Evolutionary conservation across 2,797 vertebrate genomes (phyloP), one percentile per base, ranked within the genome.

Genomic region (Oryzias sinensis): DNA sequence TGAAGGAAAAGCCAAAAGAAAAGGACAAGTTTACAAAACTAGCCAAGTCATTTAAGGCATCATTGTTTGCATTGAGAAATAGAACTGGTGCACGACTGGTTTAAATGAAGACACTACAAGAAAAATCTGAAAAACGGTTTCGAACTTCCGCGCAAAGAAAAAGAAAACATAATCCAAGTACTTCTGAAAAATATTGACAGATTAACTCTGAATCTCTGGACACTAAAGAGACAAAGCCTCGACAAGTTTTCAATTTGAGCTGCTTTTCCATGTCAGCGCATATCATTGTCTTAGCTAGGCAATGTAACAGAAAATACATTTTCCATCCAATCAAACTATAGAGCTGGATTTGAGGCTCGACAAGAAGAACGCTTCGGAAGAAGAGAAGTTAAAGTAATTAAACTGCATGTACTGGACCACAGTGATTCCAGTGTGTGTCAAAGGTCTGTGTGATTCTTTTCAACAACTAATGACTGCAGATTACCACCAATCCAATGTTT

Each of bases 381-480:
- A 70, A 53, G 11, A 53, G 40, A 53, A 45, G 17, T 53, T 24
- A 57, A 22, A 56, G 37, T 53, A 69, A 76, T 75, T 43, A 67
- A 64, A 46, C 47, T 65, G 52, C 49, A 72, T 43, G 51, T 55
- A 59, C 18, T 58, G 60, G 68, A 77, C 58, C 69, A n/a, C 33
- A 60, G 76, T 45, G 47, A 77, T 59, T 65, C 70, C 64, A 43
- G 59, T 45, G 62, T 68, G 59, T 76, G 53, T 80, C 70, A 74
- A 65, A 79, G 73, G 64, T 56, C 75, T 62, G 18, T 70, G 69
- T 50, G 68, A 70, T 65, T 79, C 56, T 49, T 80, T 54, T 74
- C 56, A 74, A 79, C 53, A 77, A 70, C 74, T 84, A 87, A 86
- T 84, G 74, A 77, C 46, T 82, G 63, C 58, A 79, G 81, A 85